phyloP scores from a whole-genome alignment of 2,113 vertebrate genomes.

The Apodemus speciosus region DNA sequence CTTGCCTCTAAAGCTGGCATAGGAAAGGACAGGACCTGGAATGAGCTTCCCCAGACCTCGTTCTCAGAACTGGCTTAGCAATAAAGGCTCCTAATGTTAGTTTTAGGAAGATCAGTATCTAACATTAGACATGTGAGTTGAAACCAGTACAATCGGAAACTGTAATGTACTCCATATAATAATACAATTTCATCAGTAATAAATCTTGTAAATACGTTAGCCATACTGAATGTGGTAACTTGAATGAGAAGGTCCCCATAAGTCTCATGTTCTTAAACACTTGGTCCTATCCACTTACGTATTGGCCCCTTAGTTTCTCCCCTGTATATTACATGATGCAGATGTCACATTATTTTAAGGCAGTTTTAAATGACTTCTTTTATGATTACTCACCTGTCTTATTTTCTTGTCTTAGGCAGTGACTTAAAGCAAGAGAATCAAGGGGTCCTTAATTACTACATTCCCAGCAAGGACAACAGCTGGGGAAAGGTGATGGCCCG shows the following conservation, averaged over 20 bases:
- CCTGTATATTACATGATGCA: not conserved
- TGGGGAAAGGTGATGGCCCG: conserved; percentile 94
- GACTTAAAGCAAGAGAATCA: conserved; percentile 94
- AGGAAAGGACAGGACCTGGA: not conserved
- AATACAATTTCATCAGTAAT: not conserved
- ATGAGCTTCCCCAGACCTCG: not conserved
- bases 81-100: not conserved
- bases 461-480: conserved; percentile 93
- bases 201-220: conserved; percentile 25
- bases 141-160: not conserved
- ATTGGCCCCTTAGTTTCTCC: not conserved
- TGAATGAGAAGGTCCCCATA: not conserved
- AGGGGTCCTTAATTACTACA: conserved; percentile 94
- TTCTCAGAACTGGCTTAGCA: not conserved
- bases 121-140: not conserved
- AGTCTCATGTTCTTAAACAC: not conserved
- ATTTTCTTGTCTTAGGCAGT: conserved; percentile 87
- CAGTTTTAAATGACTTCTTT: conserved; percentile 17
- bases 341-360: not conserved
- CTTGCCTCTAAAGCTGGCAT: not conserved
- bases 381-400: conserved; percentile 20
- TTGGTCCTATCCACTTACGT: not conserved
- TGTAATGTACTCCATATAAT: not conserved
- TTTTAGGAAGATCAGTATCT: not conserved
- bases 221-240: not conserved